Percentiles rank a stretch among this genome's conserved stretches.
Conservation (phyloP, 2,113 vertebrate genomes). For the Theropithecus gelada region DNA sequence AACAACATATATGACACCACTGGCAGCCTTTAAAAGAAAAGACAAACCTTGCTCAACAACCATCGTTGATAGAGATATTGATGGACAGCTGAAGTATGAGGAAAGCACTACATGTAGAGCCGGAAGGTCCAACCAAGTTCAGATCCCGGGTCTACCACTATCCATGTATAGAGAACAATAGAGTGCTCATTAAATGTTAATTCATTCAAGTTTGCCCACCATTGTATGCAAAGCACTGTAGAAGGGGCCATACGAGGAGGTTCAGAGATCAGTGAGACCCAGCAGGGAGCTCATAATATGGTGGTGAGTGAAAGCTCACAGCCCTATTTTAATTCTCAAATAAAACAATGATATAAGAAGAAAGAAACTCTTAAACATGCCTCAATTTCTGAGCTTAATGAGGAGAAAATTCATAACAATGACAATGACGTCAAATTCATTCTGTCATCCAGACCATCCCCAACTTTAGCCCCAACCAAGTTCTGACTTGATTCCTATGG, state of each 20-base stretch:
- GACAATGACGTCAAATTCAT: neutral
- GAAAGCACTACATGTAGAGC: neutral
- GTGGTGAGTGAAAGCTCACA: neutral
- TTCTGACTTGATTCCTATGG: neutral
- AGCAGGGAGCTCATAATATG: neutral
- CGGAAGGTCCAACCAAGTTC: neutral
- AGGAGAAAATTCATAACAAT: neutral
- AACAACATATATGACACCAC: neutral
- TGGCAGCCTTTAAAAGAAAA: slow-evolving; percentile 64
- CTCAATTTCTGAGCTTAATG: neutral
- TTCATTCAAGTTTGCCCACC: neutral
- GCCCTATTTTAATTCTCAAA: neutral
- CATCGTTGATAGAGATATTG: neutral
- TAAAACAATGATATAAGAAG: neutral
- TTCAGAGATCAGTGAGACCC: neutral
- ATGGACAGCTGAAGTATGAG: neutral
- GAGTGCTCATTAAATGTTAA: neutral
- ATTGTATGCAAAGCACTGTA: neutral
- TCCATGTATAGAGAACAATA: neutral
- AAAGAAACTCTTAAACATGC: neutral
- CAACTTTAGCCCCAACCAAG: neutral
- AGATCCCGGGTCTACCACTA: neutral
- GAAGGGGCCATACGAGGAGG: neutral
- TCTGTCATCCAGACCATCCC: neutral
- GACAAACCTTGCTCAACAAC: slow-evolving; percentile 4